These are phyloP conservation scores for Zaprionus vittiger DNA, from an alignment of 1,140 invertebrate species.

Conservation along the genomic window DNA sequence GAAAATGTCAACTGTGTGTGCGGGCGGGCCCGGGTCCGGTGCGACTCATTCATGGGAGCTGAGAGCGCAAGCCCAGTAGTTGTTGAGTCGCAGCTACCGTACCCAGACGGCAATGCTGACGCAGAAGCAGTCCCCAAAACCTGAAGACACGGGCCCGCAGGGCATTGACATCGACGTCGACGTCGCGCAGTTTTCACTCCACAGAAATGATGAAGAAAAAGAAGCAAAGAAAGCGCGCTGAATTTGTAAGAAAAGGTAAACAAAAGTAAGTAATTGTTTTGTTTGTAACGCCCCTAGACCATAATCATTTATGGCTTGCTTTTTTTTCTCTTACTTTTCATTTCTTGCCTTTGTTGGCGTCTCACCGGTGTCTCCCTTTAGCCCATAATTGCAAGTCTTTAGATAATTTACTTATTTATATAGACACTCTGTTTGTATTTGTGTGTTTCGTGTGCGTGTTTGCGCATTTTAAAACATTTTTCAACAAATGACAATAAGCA, in stretches of 20 bases:
- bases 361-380: slow-evolving; percentile 42
- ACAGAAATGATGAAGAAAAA: slow-evolving; percentile 31
- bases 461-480: slow-evolving; percentile 18
- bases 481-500: slow-evolving; percentile 55
- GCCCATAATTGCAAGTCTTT: slow-evolving; percentile 56
- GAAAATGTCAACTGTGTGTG: slow-evolving; percentile 51
- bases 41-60: slow-evolving; percentile 37
- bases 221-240: slow-evolving; percentile 70
- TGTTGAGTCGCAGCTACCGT: slow-evolving; percentile 15
- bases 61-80: slow-evolving; percentile 63
- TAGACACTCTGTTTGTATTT: neutral
- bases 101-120: slow-evolving; percentile 3
- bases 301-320: slow-evolving; percentile 57
- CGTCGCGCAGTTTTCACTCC: slow-evolving; percentile 56
- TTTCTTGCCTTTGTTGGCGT: slow-evolving; percentile 26
- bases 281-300: slow-evolving; percentile 40
- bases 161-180: slow-evolving; percentile 59
- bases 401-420: slow-evolving; percentile 29
- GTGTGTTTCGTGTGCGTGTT: slow-evolving; percentile 52
- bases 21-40: slow-evolving; percentile 32
- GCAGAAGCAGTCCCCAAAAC: slow-evolving; percentile 19
- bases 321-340: slow-evolving; percentile 22
- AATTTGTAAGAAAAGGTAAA: slow-evolving; percentile 65
- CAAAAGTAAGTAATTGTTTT: slow-evolving; percentile 70
- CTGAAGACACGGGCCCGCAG: slow-evolving; percentile 17